phyloP scores from a whole-genome alignment of 2,113 vertebrate genomes.

The Acanthochromis polyacanthus region DNA sequence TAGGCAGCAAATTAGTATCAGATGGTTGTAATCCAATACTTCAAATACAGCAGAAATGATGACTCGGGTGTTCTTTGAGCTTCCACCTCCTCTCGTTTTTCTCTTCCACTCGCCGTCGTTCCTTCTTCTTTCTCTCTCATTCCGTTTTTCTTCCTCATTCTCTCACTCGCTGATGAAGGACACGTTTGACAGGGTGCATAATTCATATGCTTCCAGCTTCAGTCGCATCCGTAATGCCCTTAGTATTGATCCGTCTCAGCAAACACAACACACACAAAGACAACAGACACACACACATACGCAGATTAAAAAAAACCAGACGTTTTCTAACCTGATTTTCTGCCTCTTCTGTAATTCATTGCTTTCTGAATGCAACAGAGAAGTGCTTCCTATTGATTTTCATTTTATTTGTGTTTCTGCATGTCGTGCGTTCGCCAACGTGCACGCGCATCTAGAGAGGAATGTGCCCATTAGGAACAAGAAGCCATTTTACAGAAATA shows the following conservation, averaged over 20 bases:
- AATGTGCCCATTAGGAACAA: constrained; percentile 39
- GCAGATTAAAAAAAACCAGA: constrained; percentile 28
- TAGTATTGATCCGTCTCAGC: constrained; percentile 93
- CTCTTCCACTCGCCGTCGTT: constrained; percentile 73
- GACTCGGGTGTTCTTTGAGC: constrained; percentile 90
- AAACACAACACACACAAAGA: constrained; percentile 44
- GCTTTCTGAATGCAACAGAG: constrained; percentile 49
- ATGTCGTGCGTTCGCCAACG: neutral
- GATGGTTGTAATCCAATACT: constrained; percentile 98
- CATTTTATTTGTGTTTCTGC: constrained; percentile 51
- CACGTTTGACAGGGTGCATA: constrained; percentile 97
- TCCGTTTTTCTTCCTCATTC: constrained; percentile 21
- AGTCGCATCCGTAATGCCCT: constrained; percentile 92
- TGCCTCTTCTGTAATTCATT: constrained; percentile 57
- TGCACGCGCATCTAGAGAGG: neutral
- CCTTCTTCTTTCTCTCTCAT: constrained; percentile 28
- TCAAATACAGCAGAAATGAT: constrained; percentile 92
- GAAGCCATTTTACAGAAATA: constrained; percentile 48
- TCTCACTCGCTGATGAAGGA: constrained; percentile 83
- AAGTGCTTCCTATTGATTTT: constrained; percentile 69
- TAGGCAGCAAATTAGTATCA: constrained; percentile 94
- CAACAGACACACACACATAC: constrained; percentile 12
- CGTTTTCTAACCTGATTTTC: constrained; percentile 73
- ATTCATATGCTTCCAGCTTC: constrained; percentile 92
- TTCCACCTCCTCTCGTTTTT: neutral